Evolutionary conservation across 2,888 invertebrate species (phyloP).

Genomic region (Gastracanthus pulcherrimus): DNA sequence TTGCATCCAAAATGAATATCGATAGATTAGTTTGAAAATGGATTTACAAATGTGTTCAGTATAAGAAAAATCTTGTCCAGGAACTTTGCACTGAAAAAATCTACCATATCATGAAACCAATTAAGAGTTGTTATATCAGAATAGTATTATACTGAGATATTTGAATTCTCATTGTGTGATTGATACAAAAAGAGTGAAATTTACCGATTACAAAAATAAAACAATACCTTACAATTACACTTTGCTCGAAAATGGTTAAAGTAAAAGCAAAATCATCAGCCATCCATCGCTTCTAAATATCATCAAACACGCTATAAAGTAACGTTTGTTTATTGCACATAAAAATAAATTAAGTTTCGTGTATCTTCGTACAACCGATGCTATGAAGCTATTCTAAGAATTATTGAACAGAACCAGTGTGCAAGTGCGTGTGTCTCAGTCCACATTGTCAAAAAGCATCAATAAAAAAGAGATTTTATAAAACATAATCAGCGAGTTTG

Average conservation of each 20-base stretch:
- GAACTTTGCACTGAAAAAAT: constrained; percentile 4
- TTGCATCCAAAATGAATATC: neutral
- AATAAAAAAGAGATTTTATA: constrained; percentile 74
- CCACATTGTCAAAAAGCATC: constrained; percentile 72
- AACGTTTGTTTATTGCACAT: constrained; percentile 49
- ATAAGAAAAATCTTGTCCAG: neutral
- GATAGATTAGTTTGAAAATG: neutral
- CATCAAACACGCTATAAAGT: constrained; percentile 38
- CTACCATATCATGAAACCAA: constrained; percentile 33
- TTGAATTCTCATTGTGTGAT: neutral
- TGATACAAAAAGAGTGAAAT: neutral
- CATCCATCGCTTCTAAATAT: constrained; percentile 41
- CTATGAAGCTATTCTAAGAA: constrained; percentile 38
- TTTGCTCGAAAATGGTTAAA: constrained; percentile 13
- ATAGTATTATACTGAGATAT: neutral
- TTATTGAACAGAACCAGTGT: constrained; percentile 49
- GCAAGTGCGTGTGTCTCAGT: constrained; percentile 69
- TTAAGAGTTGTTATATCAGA: neutral
- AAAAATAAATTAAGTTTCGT: constrained; percentile 46
- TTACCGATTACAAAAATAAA: neutral
- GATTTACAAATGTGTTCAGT: neutral
- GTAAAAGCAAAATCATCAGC: constrained; percentile 25
- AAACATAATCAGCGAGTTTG: constrained; percentile 50
- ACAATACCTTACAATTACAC: neutral
- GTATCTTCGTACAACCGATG: constrained; percentile 42